Conservation (phyloP, 2,113 vertebrate species). For the Enhydra lutris region DNA sequence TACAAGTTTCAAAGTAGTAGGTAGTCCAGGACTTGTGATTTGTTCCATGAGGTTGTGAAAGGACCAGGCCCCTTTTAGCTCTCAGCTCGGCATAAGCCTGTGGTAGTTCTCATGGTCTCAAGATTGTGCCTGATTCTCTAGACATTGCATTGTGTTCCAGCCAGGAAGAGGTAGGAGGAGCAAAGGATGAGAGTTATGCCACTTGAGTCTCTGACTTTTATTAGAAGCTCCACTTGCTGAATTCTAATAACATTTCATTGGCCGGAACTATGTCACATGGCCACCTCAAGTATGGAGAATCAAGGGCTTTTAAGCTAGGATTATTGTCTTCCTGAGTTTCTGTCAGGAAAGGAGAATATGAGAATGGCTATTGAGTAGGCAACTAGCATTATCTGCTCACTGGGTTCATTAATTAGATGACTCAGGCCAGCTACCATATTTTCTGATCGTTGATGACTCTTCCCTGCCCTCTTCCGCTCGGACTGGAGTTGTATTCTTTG, state of each 20-base stretch:
- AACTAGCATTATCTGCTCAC: not conserved
- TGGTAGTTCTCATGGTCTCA: not conserved
- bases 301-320: not conserved
- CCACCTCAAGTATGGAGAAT: not conserved
- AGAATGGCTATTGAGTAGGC: not conserved
- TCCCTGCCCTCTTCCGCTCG: not conserved
- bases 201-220: not conserved
- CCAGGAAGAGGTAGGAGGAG: not conserved
- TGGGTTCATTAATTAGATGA: not conserved
- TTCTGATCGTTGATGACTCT: not conserved
- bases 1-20: not conserved
- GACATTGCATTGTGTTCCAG: not conserved
- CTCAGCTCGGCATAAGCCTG: not conserved
- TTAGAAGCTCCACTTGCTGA: not conserved
- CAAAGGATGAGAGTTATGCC: not conserved
- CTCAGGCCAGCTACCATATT: not conserved
- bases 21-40: not conserved
- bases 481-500: not conserved
- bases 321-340: not conserved
- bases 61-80: not conserved
- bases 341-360: not conserved
- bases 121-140: not conserved
- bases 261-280: not conserved
- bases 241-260: not conserved
- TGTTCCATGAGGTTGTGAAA: not conserved